Conservation (phyloP, 64 coral and sea anemone species). For the Orbicella faveolata region DNA sequence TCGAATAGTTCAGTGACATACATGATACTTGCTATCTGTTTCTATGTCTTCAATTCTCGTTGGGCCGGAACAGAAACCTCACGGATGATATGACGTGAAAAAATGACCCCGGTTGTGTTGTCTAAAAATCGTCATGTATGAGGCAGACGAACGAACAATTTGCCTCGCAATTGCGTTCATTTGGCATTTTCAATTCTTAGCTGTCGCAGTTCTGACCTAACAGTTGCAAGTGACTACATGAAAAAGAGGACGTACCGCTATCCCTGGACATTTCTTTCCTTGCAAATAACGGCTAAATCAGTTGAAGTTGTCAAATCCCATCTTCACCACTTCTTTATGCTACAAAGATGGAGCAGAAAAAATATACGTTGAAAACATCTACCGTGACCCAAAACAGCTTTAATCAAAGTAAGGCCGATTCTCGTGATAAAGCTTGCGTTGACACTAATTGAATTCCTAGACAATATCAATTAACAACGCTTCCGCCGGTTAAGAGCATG, state of each 20-base stretch:
- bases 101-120: no score
- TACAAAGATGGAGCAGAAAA: not conserved
- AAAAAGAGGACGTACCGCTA: not conserved
- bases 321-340: not conserved
- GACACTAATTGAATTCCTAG: slow-evolving; percentile 49
- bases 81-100: no score
- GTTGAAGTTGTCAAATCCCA: no score
- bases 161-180: no score
- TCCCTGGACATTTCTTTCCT: not conserved
- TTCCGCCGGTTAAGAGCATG: not conserved
- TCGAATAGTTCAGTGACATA: not conserved
- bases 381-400: slow-evolving; percentile 8
- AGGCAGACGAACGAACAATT: no score
- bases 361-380: not conserved
- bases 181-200: no score
- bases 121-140: no score
- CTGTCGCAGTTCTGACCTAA: no score
- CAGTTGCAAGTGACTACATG: no score
- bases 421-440: not conserved
- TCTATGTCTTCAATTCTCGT: no score
- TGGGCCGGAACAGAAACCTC: no score
- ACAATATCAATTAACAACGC: slow-evolving; percentile 35
- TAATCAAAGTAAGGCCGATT: slow-evolving; percentile 17
- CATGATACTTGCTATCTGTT: not conserved
- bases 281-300: no score